Percentiles rank a stretch among this genome's conserved stretches.
Conservation (phyloP, 2,888 invertebrate species). For the Nezara viridula region DNA sequence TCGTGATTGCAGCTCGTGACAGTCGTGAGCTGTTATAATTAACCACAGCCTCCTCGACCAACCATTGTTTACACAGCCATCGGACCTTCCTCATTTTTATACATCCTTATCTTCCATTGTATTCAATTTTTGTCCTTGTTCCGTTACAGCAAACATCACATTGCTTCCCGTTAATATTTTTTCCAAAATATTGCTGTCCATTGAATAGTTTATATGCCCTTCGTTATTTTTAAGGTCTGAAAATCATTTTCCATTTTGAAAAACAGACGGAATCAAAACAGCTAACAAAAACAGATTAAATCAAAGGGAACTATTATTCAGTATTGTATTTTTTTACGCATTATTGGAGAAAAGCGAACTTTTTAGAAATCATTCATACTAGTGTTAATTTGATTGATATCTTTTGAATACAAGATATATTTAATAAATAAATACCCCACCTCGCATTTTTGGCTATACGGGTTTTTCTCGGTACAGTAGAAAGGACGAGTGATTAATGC, state of each 20-base stretch:
- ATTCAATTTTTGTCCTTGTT: constrained; percentile 20
- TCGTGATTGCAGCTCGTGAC: constrained; percentile 33
- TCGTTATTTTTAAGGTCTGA: background rate
- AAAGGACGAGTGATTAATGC: no score
- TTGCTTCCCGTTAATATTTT: background rate
- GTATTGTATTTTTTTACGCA: background rate
- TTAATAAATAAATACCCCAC: no score
- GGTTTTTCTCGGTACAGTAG: no score
- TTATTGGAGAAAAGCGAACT: background rate
- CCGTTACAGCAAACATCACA: background rate
- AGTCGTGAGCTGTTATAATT: constrained; percentile 36
- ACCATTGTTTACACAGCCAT: constrained; percentile 19
- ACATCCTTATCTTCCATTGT: constrained; percentile 16
- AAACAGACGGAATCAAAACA: no score
- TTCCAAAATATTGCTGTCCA: background rate
- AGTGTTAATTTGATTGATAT: no score
- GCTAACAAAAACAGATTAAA: background rate
- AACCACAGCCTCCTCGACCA: constrained; percentile 30
- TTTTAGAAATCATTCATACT: background rate
- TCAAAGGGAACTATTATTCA: background rate
- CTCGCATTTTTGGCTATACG: no score
- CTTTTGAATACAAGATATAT: no score
- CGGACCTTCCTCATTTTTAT: constrained; percentile 10
- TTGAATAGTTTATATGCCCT: background rate
- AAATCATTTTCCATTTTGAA: background rate